Conservation (phyloP, 2,888 invertebrate genomes). For the Mamestra brassicae region DNA sequence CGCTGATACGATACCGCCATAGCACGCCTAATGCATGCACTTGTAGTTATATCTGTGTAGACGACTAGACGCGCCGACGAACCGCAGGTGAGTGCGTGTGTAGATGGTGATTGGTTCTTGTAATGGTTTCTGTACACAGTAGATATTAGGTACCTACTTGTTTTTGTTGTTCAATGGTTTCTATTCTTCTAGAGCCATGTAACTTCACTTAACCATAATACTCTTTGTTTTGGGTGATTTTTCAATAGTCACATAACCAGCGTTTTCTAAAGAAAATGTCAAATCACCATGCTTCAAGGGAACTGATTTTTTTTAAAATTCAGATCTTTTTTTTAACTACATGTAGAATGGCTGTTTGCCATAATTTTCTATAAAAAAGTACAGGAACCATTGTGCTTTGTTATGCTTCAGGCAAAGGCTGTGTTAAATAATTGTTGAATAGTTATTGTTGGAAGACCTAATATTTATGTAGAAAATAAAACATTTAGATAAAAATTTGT, state of each 20-base stretch:
- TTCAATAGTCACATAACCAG: too few relatives aligned
- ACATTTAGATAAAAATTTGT: conserved; percentile 21
- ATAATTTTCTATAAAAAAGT: too few relatives aligned
- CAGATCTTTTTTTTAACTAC: too few relatives aligned
- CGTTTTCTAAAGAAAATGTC: not conserved
- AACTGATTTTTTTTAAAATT: too few relatives aligned
- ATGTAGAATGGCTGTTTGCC: not conserved
- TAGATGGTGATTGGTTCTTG: conserved; percentile 51
- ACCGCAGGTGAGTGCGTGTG: conserved; percentile 49
- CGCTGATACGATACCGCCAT: conserved; percentile 67
- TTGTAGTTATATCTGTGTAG: conserved; percentile 68
- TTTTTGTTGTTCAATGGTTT: too few relatives aligned
- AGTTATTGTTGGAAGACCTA: conserved; percentile 27
- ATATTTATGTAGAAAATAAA: conserved; percentile 42
- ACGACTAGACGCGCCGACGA: conserved; percentile 39
- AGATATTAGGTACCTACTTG: not conserved
- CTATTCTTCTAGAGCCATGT: too few relatives aligned
- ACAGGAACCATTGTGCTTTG: conserved; percentile 42
- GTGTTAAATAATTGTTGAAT: conserved; percentile 35
- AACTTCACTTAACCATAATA: too few relatives aligned
- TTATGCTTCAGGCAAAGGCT: conserved; percentile 49
- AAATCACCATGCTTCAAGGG: too few relatives aligned
- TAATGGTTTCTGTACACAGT: conserved; percentile 36
- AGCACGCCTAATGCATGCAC: conserved; percentile 78
- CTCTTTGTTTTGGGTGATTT: too few relatives aligned